A percentile compares a stretch with the other conserved stretches of the same genome.
Evolutionary conservation across 37 sponge, comb jelly and placozoan genomes (phyloP).

Genomic region (Beroe forskalii): DNA sequence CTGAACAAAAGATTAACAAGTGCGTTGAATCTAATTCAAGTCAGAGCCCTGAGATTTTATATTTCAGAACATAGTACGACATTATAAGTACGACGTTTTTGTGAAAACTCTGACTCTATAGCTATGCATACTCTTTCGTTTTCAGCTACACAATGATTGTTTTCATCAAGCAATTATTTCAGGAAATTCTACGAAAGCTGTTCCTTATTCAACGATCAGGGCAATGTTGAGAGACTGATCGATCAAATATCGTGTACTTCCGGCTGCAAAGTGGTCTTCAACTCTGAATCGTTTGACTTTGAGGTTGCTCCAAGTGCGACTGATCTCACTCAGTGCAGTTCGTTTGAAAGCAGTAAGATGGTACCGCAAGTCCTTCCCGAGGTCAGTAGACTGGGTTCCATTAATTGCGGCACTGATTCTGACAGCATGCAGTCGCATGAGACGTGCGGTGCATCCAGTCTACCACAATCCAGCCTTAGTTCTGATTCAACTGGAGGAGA

Average conservation of each 20-base stretch:
- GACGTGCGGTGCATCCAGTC: not conserved
- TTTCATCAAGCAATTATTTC: too few relatives aligned
- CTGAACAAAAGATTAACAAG: constrained; percentile 66
- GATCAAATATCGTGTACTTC: not conserved
- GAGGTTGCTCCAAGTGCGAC: constrained; percentile 25
- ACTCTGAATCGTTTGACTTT: constrained; percentile 42
- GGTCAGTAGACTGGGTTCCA: not conserved
- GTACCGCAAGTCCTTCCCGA: not conserved
- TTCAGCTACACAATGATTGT: too few relatives aligned
- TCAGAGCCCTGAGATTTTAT: not conserved
- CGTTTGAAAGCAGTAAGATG: not conserved
- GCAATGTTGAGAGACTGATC: not conserved
- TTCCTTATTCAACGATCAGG: not conserved
- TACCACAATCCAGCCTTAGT: not conserved
- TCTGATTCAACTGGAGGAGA: not conserved
- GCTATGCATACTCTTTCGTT: too few relatives aligned
- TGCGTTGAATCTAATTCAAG: not conserved
- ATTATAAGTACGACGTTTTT: too few relatives aligned
- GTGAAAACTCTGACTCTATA: too few relatives aligned
- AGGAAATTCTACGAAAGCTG: constrained; percentile 58
- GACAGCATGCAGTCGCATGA: not conserved
- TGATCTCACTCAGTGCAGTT: not conserved
- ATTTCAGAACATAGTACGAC: not conserved
- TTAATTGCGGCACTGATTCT: not conserved
- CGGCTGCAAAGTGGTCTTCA: constrained; percentile 52